Evolutionary conservation across 2,797 vertebrate species (phyloP), one percentile per base, ranked within the genome.

Genomic region (Crocidura indochinensis): DNA sequence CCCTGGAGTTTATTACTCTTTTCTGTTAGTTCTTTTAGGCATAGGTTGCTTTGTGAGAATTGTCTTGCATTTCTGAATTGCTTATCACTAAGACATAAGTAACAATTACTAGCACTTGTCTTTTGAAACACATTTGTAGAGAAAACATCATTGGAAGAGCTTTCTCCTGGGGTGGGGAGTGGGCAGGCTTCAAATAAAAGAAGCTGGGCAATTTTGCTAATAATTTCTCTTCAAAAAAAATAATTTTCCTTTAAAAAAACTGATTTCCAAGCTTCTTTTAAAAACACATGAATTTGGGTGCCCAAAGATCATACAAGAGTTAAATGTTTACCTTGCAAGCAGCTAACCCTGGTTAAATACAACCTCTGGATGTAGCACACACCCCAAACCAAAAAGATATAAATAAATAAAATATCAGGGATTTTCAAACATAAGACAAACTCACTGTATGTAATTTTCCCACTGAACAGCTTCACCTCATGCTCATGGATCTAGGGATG

Each of bases 81-180:
- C 46, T 84, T 20, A 31, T 9, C 64, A 84, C 19, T 17, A 91
- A 78, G 6, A 24, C 46, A 44, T 0, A 15, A 12, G 38, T 20
- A 64, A 17, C 31, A 69, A 53, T 88, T 87, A 53, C 17, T 51
- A 60, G 75, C 79, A 11, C 69, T 3, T 5, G 27, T 51, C 29
- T 85, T 89, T 79, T 60, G 73, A 71, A 68, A 38, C 38, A 71
- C 7, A 26, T 77, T 62, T 47, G 20, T 44, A 53, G 19, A 69
- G 74, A 44, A 49, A 77, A 83, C 1, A 60, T 27, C 10, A 75
- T 90, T 77, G 19, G 46, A 93, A 92, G 67, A 80, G 12, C 47
- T 53, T 93, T 77, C 53, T 65, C 84, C 26, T 47, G 51, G 47
- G 51, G 38, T 38, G 5, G 38, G 38, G 2, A 5, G 38, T 2